Conservation (phyloP, 2,888 invertebrate species). For the Tillus elongatus region DNA sequence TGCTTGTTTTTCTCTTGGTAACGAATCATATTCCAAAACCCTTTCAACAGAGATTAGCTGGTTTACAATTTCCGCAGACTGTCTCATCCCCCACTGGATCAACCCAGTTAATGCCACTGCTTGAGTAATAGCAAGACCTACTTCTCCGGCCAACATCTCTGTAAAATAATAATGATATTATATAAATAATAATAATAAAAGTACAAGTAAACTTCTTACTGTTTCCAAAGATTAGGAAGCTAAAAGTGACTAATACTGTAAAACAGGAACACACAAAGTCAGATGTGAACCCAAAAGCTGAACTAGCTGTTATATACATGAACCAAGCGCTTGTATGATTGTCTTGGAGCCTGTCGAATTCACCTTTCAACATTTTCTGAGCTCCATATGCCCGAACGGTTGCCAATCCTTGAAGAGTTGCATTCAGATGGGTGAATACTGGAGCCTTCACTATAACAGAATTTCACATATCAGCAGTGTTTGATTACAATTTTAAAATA, state of each 20-base stretch:
- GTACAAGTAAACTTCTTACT: slow-evolving; percentile 21
- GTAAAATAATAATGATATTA: not conserved
- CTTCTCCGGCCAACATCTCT: slow-evolving; percentile 43
- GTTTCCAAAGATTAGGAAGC: slow-evolving; percentile 44
- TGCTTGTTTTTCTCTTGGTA: slow-evolving; percentile 50
- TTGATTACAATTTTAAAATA: not conserved
- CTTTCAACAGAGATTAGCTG: slow-evolving; percentile 72
- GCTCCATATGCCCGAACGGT: slow-evolving; percentile 67
- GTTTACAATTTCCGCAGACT: slow-evolving; percentile 67
- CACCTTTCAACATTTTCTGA: slow-evolving; percentile 49
- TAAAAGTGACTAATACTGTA: slow-evolving; percentile 52
- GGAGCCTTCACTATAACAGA: slow-evolving; percentile 60
- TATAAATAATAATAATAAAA: not conserved
- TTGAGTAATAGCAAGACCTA: slow-evolving; percentile 55
- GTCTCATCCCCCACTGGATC: slow-evolving; percentile 68
- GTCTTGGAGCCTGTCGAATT: slow-evolving; percentile 46
- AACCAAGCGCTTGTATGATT: slow-evolving; percentile 54
- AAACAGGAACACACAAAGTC: slow-evolving; percentile 54
- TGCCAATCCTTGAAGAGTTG: slow-evolving; percentile 64
- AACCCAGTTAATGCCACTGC: slow-evolving; percentile 49
- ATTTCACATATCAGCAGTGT: not conserved
- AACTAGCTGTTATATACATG: slow-evolving; percentile 50
- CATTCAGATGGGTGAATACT: slow-evolving; percentile 67
- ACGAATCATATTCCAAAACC: slow-evolving; percentile 64
- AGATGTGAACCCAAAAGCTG: slow-evolving; percentile 53